Evolutionary conservation across 2,113 vertebrate genomes (phyloP).

Genomic region (Etheostoma spectabile): DNA sequence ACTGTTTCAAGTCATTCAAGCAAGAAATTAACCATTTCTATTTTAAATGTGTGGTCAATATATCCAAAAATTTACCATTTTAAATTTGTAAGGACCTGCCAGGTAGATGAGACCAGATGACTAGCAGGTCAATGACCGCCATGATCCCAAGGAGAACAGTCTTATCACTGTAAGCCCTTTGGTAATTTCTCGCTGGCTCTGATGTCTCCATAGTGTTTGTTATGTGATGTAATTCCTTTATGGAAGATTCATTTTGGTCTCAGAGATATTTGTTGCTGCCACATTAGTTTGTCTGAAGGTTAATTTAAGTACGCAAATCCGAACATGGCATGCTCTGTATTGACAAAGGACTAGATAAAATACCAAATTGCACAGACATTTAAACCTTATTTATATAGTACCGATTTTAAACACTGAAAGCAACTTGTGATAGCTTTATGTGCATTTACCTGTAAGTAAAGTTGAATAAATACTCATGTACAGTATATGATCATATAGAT

Average conservation of each 20-base stretch:
- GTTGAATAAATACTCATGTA: not conserved
- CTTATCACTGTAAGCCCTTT: not conserved
- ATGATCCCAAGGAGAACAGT: not conserved
- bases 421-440: not conserved
- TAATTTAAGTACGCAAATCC: not conserved
- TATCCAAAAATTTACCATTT: not conserved
- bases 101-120: not conserved
- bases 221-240: not conserved
- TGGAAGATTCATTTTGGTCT: not conserved
- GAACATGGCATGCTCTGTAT: no score
- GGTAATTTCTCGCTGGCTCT: not conserved
- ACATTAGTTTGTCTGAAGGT: not conserved
- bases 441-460: not conserved
- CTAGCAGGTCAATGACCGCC: not conserved
- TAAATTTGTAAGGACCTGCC: not conserved
- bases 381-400: no score
- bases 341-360: not conserved
- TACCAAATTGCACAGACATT: not conserved
- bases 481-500: not conserved
- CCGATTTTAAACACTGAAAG: not conserved
- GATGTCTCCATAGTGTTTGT: not conserved
- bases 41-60: not conserved
- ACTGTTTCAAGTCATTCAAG: no score
- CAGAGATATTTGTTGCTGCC: not conserved
- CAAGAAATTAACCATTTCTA: not conserved